A percentile compares a stretch with the other conserved stretches of the same genome.
Evolutionary conservation across 2,888 invertebrate species (phyloP).

Genomic region (Phasia obesa): DNA sequence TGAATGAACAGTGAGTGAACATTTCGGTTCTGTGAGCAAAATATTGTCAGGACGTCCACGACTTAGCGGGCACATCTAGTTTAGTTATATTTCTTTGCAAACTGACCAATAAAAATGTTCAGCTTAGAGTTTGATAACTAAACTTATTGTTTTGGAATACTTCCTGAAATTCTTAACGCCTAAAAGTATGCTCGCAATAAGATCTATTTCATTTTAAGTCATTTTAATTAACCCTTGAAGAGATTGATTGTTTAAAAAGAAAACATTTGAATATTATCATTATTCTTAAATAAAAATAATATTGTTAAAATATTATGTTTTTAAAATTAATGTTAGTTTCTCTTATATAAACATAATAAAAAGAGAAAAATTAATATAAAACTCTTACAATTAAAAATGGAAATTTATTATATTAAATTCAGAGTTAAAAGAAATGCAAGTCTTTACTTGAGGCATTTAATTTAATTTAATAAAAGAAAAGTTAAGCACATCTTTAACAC

Average conservation of each 20-base stretch:
- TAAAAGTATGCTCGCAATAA: neutral
- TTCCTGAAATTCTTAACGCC: neutral
- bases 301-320: neutral
- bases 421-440: slow-evolving; percentile 13
- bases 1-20: too few relatives aligned
- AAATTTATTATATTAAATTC: slow-evolving; percentile 15
- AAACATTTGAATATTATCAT: too few relatives aligned
- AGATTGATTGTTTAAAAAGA: neutral
- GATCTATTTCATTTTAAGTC: too few relatives aligned
- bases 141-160: too few relatives aligned
- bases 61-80: too few relatives aligned
- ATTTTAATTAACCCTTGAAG: neutral
- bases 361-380: neutral
- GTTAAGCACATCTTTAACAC: slow-evolving; percentile 48
- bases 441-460: neutral
- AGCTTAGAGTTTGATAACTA: too few relatives aligned
- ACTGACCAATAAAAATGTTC: too few relatives aligned
- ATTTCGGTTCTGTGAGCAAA: too few relatives aligned
- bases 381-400: slow-evolving; percentile 46
- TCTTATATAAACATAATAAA: too few relatives aligned
- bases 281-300: too few relatives aligned
- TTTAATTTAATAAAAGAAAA: neutral
- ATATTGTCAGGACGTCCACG: too few relatives aligned
- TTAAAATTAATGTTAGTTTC: neutral
- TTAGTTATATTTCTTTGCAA: too few relatives aligned